Percentiles rank a stretch among this genome's conserved stretches.
These are phyloP conservation scores for Steatocranus sp. DNA, from an alignment of 2,797 vertebrate genomes.

Conservation along the genomic window DNA sequence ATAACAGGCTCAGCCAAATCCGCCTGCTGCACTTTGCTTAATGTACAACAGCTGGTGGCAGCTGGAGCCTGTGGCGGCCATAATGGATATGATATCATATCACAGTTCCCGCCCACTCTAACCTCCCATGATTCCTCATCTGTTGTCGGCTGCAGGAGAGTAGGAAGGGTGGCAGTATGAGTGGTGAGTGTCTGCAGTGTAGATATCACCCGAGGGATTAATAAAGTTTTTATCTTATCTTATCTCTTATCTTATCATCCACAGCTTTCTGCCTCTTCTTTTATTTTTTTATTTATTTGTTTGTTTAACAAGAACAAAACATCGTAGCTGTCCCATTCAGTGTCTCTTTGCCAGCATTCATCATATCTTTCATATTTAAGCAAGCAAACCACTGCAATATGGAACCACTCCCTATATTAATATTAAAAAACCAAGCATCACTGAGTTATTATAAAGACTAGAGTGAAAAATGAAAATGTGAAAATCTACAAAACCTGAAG, in stretches of 20 bases:
- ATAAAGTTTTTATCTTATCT: too few species aligned
- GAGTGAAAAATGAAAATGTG: not conserved
- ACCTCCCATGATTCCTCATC: slow-evolving; percentile 48
- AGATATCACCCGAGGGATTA: too few species aligned
- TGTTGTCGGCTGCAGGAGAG: not conserved
- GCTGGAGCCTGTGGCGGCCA: slow-evolving; percentile 55
- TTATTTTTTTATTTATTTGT: fast-evolving
- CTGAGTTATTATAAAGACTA: not conserved
- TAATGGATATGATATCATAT: slow-evolving; percentile 55
- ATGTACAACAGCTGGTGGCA: slow-evolving; percentile 75
- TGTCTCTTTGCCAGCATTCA: not conserved
- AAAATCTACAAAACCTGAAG: not conserved
- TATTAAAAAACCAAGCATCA: not conserved
- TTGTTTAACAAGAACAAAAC: not conserved
- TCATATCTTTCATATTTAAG: fast-evolving
- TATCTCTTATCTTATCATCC: too few species aligned
- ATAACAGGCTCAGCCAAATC: slow-evolving; percentile 77
- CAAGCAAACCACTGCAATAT: not conserved
- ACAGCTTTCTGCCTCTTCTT: not conserved
- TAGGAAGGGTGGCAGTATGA: not conserved
- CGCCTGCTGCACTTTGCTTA: slow-evolving; percentile 73
- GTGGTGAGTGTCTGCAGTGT: not conserved
- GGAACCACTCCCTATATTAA: not conserved
- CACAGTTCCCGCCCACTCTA: slow-evolving; percentile 28
- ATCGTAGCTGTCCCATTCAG: fast-evolving